Evolutionary conservation across 2,888 invertebrate genomes (phyloP).

Genomic region (Hyalella azteca): DNA sequence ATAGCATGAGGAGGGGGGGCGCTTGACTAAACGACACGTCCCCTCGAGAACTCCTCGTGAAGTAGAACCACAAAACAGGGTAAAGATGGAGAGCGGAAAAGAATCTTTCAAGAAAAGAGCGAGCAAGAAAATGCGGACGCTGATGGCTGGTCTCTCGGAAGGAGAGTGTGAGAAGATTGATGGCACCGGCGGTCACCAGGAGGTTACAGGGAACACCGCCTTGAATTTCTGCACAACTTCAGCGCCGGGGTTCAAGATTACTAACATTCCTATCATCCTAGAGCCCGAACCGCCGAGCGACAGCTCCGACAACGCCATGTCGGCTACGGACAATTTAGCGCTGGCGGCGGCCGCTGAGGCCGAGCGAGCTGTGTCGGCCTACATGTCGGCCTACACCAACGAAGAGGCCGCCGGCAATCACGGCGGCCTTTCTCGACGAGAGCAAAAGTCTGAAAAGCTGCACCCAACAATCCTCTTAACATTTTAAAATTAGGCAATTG

Average conservation of each 20-base stretch:
- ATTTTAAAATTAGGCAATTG: too few species aligned
- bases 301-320: background rate
- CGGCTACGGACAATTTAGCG: background rate
- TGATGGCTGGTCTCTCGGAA: background rate
- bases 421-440: too few species aligned
- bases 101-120: slow-evolving; percentile 1
- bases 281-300: slow-evolving; percentile 14
- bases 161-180: background rate
- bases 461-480: too few species aligned
- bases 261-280: slow-evolving; percentile 20
- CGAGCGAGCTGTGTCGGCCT: slow-evolving; percentile 4
- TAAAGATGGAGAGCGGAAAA: background rate
- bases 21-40: background rate
- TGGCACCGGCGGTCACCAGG: background rate
- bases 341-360: background rate
- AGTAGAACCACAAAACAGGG: background rate
- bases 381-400: background rate
- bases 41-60: background rate
- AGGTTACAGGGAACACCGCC: background rate
- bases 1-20: slow-evolving; percentile 17
- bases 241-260: background rate
- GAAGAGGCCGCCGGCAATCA: background rate
- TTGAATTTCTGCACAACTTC: too few species aligned
- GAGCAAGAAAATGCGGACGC: background rate
- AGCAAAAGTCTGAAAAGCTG: too few species aligned